A percentile compares a stretch with the other conserved stretches of the same genome.
Evolutionary conservation across 1,140 invertebrate genomes (phyloP).

Genomic region (Drosophila ficusphila): DNA sequence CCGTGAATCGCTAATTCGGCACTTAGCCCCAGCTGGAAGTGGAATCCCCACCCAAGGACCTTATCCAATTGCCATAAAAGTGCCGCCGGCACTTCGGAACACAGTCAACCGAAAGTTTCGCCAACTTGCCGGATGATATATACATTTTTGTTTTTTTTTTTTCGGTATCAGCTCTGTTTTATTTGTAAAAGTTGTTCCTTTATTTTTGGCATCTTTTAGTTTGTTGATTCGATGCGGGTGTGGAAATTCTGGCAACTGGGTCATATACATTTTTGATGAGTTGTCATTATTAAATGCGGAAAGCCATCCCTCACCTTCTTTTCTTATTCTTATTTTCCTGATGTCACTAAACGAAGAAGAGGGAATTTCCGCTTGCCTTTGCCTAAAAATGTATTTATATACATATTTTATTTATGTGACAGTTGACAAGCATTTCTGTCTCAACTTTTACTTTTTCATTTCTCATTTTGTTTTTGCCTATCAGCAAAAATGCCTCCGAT

Average conservation of each 20-base stretch:
- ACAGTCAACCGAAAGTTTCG: conserved; percentile 55
- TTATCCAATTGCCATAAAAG: conserved; percentile 74
- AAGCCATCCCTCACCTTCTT: conserved; percentile 4
- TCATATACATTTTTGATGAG: conserved; percentile 83
- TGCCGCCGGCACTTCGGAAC: conserved; percentile 53
- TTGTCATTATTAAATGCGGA: conserved; percentile 78
- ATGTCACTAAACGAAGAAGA: conserved; percentile 35
- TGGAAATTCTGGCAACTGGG: conserved; percentile 55
- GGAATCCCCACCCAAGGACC: conserved; percentile 46
- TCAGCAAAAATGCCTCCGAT: conserved; percentile 46
- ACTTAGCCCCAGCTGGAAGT: conserved; percentile 69
- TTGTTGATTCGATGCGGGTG: conserved; percentile 37
- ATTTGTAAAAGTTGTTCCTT: conserved; percentile 20
- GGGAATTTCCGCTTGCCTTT: conserved; percentile 36
- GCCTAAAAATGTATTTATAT: conserved; percentile 56
- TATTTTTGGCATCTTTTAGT: conserved; percentile 57
- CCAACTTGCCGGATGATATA: conserved; percentile 49
- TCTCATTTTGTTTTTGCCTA: conserved; percentile 28
- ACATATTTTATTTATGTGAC: conserved; percentile 79
- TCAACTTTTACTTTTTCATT: conserved; percentile 36
- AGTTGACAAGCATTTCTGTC: conserved; percentile 57
- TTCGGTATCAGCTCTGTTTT: neutral
- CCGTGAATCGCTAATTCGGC: conserved; percentile 62
- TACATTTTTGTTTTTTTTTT: conserved; percentile 25
- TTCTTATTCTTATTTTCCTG: neutral